phyloP scores from a whole-genome alignment of 2,113 vertebrate genomes.

The Actenoides hombroni region DNA sequence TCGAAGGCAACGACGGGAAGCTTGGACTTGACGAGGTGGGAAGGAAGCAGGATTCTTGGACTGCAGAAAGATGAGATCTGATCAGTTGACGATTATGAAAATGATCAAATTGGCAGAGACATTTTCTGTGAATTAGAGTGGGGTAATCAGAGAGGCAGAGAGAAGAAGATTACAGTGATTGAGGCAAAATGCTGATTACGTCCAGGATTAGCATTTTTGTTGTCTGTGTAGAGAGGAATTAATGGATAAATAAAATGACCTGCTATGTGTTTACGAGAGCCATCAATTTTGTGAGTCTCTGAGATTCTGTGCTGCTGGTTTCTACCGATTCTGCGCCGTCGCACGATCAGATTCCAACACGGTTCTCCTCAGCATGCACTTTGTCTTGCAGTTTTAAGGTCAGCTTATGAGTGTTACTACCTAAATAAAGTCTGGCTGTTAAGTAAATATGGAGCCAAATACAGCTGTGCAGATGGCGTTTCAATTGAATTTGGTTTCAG shows the following conservation, averaged over 20 bases:
- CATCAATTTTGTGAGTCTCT: background rate
- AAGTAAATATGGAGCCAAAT: background rate
- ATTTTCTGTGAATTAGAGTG: background rate
- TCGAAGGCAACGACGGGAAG: background rate
- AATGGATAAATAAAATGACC: background rate
- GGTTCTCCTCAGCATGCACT: fast-evolving
- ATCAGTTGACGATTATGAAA: background rate
- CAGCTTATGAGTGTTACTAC: background rate
- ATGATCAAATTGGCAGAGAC: background rate
- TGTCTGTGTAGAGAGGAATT: background rate
- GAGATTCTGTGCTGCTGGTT: background rate
- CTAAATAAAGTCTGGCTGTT: background rate
- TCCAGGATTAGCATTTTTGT: background rate
- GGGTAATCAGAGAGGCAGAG: background rate
- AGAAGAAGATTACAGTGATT: background rate
- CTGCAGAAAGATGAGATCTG: background rate
- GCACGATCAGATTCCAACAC: fast-evolving
- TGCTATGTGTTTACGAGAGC: background rate
- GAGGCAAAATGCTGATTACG: background rate
- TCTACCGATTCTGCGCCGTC: background rate
- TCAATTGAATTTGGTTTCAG: background rate
- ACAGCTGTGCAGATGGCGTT: background rate
- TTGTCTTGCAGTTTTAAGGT: background rate
- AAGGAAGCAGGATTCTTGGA: background rate
- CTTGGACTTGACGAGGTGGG: background rate